Evolutionary conservation across 2,113 vertebrate genomes (phyloP).

Genomic region (Talpa occidentalis): DNA sequence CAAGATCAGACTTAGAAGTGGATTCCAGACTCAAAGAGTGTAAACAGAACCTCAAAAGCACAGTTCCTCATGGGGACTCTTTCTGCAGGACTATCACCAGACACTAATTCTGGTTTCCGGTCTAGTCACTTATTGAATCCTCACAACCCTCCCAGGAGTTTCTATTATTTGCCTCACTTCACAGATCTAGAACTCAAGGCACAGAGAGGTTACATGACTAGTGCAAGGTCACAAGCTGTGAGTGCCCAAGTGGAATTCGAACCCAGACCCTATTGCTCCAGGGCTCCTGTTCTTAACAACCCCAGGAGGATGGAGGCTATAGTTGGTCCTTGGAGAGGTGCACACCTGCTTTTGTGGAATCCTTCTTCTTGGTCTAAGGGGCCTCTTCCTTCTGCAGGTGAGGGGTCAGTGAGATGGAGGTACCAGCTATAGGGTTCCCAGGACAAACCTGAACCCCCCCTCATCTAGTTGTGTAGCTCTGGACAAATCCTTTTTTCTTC

Average conservation of each 20-base stretch:
- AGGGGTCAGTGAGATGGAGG: too few species aligned
- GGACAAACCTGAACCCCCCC: not conserved
- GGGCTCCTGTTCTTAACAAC: not conserved
- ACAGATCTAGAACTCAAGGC: not conserved
- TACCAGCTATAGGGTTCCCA: not conserved
- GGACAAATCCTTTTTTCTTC: not conserved
- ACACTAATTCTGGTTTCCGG: not conserved
- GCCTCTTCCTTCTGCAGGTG: not conserved
- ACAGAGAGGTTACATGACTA: fast-evolving
- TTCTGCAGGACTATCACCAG: not conserved
- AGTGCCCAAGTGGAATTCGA: not conserved
- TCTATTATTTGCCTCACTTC: not conserved
- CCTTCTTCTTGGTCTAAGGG: not conserved
- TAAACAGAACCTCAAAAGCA: not conserved
- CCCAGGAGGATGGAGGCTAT: fast-evolving
- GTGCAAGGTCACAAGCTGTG: not conserved
- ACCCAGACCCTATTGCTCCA: not conserved
- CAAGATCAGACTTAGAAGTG: not conserved
- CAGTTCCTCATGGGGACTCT: not conserved
- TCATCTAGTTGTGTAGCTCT: fast-evolving
- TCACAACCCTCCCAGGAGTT: not conserved
- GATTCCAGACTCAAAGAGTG: not conserved
- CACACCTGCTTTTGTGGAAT: not conserved
- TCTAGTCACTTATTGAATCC: not conserved
- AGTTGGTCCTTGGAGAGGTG: not conserved